A percentile compares a stretch with the other conserved stretches of the same genome.
Evolutionary conservation across 2,113 vertebrate genomes (phyloP).

Genomic region (Notechis scutatus): DNA sequence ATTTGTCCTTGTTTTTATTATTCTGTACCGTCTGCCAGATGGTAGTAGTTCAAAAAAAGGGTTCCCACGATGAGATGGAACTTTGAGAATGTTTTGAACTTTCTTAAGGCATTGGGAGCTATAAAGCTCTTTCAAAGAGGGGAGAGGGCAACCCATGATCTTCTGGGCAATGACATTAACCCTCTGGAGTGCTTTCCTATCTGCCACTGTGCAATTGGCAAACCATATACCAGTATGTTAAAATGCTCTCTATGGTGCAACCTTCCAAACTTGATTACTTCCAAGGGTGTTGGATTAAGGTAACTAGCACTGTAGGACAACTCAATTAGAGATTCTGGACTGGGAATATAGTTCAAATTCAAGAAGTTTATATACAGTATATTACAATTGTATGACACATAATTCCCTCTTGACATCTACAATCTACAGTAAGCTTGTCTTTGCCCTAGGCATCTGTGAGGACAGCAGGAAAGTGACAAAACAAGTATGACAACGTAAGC

Average conservation of each 20-base stretch:
- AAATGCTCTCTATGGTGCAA: neutral
- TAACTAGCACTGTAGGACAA: neutral
- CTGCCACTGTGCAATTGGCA: no score
- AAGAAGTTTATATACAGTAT: neutral
- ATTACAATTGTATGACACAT: neutral
- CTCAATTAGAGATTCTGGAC: neutral
- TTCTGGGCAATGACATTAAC: no score
- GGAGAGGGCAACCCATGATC: no score
- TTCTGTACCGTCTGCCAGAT: no score
- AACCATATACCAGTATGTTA: no score
- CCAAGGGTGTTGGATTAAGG: neutral
- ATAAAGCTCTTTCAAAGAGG: no score
- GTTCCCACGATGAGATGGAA: no score
- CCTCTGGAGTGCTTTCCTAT: no score
- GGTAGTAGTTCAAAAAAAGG: no score
- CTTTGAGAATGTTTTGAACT: no score
- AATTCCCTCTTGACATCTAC: neutral
- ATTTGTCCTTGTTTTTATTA: no score
- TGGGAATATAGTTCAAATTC: neutral
- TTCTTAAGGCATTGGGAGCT: no score
- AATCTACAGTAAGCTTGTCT: neutral
- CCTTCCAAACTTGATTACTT: neutral
- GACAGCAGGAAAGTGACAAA: neutral
- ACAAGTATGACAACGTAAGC: neutral
- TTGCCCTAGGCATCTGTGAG: neutral